phyloP scores from a whole-genome alignment of 2,888 invertebrate species.

The Actias luna region DNA sequence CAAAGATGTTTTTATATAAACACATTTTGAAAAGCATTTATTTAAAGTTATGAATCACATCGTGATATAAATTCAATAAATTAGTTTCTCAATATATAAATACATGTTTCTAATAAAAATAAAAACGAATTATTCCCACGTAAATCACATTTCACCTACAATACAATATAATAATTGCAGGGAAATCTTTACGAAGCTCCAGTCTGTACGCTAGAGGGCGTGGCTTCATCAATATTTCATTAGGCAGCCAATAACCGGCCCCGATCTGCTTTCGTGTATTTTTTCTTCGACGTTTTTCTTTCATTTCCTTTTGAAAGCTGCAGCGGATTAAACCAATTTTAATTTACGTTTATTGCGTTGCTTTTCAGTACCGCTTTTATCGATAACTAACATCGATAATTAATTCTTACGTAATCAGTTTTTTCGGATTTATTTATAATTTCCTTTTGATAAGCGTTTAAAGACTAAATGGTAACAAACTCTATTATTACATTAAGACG shows the following conservation, averaged over 20 bases:
- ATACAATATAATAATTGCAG: slow-evolving; percentile 11
- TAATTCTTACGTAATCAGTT: background rate
- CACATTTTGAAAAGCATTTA: too few species aligned
- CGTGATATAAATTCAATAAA: too few species aligned
- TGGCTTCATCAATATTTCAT: slow-evolving; percentile 31
- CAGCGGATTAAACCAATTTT: slow-evolving; percentile 21
- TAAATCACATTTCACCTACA: background rate
- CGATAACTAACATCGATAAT: background rate
- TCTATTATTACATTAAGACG: too few species aligned
- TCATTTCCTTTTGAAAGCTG: slow-evolving; percentile 19
- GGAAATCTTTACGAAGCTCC: slow-evolving; percentile 11
- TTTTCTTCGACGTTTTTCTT: slow-evolving; percentile 22
- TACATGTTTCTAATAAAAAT: too few species aligned
- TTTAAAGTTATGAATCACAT: too few species aligned
- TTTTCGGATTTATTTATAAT: background rate
- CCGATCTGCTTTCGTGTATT: slow-evolving; percentile 17
- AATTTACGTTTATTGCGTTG: slow-evolving; percentile 8
- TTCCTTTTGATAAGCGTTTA: too few species aligned
- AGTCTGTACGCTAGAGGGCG: slow-evolving; percentile 13
- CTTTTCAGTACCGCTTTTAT: background rate
- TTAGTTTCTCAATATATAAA: too few species aligned
- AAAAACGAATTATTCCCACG: background rate
- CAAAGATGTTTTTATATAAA: too few species aligned
- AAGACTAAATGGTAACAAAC: too few species aligned
- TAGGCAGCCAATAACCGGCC: slow-evolving; percentile 24